Evolutionary conservation across 2,113 vertebrate genomes (phyloP), one percentile per base, ranked within the genome.

Genomic region (Platysteira castanea): DNA sequence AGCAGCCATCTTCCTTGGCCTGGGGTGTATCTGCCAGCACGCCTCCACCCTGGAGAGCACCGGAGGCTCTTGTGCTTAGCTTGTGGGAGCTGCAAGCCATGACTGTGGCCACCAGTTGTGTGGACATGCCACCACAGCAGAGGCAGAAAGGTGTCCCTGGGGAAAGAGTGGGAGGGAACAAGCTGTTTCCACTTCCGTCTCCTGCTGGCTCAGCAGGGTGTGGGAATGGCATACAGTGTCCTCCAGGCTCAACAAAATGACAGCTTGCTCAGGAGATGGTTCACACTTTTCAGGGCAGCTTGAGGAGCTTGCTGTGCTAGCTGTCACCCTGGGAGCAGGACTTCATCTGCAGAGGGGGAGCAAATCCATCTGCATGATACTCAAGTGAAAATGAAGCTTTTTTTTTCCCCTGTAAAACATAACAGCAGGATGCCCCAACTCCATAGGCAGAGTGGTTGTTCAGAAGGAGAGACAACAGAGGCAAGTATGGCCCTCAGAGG

Each of bases 161-260:
- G 79, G 71, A 60, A 93, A 52, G 67, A 70, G 75, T 44, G 42
- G 75, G 87, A 96, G 56, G 54, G 30, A 93, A 90, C 63, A 91
- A 95, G 75, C 85, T 92, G 76, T 31, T 91, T 63, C 76, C 39
- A 54, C 35, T 64, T 94, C 69, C 4, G 7, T 67, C 68, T 74
- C 75, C 42, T 91, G 33, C 63, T 6, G 5, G 52, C 64, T 90
- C 1, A 0, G 75, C 56, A 70, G 64, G 88, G 63, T 81, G 21
- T 7, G 31, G 73, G 64, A 77, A 88, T 1, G 1, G 63, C 50
- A 84, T 4, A 74, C 31, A 79, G 49, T 1, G 1, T 31, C 50
- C 71, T 91, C 42, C 28, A 63, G 50, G 42, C 85, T 84, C 56
- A 60, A 15, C 12, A 59, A 57, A 73, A 35, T 19, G 27, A 80